Evolutionary conservation across 2,113 vertebrate species (phyloP).

Genomic region (Hemibagrus wyckioides): DNA sequence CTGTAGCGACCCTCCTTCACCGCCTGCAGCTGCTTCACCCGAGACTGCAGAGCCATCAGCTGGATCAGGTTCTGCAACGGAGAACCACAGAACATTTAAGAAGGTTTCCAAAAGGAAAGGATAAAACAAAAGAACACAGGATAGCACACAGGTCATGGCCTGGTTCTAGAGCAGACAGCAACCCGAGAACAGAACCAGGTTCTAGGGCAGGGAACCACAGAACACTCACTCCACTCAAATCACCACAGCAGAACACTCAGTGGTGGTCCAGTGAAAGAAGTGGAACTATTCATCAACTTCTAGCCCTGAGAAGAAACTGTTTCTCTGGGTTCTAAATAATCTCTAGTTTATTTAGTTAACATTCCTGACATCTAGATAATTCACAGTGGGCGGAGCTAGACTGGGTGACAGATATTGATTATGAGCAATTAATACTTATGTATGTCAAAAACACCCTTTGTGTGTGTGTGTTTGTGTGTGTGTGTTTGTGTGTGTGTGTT

Average conservation of each 20-base stretch:
- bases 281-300: not conserved
- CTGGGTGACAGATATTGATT: not conserved
- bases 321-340: not conserved
- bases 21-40: conserved; percentile 76
- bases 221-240: conserved; percentile 51
- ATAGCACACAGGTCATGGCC: no score
- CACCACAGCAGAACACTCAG: not conserved
- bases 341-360: not conserved
- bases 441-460: not conserved
- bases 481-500: no score
- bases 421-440: not conserved
- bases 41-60: conserved; percentile 77
- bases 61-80: conserved; percentile 74
- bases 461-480: no score
- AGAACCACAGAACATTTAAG: conserved; percentile 7
- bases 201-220: not conserved
- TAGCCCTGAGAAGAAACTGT: not conserved
- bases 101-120: conserved; percentile 15
- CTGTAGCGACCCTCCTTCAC: conserved; percentile 76
- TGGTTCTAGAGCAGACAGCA: not conserved
- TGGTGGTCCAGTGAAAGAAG: not conserved
- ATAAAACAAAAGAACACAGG: not conserved
- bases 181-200: not conserved
- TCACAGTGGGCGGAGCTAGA: not conserved
- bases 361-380: not conserved